Conservation (phyloP, 2,888 invertebrate genomes). For the Campoletis raptor region DNA sequence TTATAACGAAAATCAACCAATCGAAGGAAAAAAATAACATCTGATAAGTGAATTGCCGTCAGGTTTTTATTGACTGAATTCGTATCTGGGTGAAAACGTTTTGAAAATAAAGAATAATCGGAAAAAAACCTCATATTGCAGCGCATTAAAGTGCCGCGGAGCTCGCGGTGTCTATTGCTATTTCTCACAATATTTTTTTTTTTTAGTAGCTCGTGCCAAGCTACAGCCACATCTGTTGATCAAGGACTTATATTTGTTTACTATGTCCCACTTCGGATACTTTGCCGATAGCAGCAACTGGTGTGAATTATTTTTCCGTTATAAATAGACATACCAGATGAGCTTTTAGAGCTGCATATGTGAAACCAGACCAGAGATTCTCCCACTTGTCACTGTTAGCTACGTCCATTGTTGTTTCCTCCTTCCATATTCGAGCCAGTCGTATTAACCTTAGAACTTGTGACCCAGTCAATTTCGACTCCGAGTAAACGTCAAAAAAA, state of each 20-base stretch:
- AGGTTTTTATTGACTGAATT: not conserved
- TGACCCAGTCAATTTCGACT: not conserved
- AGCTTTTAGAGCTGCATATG: not conserved
- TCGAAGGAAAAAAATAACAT: not conserved
- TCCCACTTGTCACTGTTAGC: not conserved
- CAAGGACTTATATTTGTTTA: constrained; percentile 20
- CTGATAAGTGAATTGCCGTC: not conserved
- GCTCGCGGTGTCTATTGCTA: not conserved
- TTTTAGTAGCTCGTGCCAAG: not conserved
- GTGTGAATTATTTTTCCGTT: constrained; percentile 9
- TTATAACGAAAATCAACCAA: not conserved
- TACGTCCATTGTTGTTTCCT: not conserved
- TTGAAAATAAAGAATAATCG: not conserved
- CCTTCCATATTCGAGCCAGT: not conserved
- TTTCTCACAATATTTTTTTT: not conserved
- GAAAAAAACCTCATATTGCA: not conserved
- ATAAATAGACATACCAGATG: not conserved
- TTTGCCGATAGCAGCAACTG: constrained; percentile 10
- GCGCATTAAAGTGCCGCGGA: not conserved
- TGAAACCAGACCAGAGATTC: not conserved
- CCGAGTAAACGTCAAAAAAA: not conserved
- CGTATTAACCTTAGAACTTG: not conserved
- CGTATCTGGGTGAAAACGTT: not conserved
- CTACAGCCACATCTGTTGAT: not conserved
- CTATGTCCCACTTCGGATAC: constrained; percentile 6